phyloP scores from a whole-genome alignment of 2,797 vertebrate species.

The Staurois parvus region DNA sequence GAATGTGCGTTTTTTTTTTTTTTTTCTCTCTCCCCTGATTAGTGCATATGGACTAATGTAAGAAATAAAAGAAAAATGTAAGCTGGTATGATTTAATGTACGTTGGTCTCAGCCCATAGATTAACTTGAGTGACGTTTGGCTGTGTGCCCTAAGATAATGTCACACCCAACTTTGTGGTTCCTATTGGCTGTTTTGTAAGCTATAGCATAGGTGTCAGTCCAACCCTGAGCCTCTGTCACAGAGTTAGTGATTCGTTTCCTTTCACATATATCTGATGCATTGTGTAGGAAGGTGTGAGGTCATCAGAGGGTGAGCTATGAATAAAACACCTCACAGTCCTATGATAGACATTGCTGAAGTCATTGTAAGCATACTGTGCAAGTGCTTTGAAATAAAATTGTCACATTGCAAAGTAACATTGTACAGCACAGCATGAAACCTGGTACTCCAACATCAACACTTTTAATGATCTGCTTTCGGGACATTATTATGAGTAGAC shows the following conservation, averaged over 20 bases:
- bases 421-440: neutral
- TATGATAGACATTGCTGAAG: neutral
- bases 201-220: neutral
- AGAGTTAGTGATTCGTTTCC: neutral
- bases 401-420: neutral
- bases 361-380: neutral
- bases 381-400: neutral
- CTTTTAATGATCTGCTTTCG: neutral
- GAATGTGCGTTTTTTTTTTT: no score
- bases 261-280: neutral
- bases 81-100: no score
- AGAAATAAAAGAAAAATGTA: no score
- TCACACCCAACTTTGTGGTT: slow-evolving; percentile 3
- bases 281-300: neutral
- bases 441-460: neutral
- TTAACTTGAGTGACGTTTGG: neutral
- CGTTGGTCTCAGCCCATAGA: neutral
- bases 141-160: neutral
- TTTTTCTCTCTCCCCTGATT: no score
- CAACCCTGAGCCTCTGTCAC: neutral
- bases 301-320: neutral
- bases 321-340: neutral
- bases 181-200: neutral
- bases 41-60: no score
- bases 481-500: neutral